Conservation (phyloP, 64 coral and sea anemone species). For the Catalaphyllia jardinei region DNA sequence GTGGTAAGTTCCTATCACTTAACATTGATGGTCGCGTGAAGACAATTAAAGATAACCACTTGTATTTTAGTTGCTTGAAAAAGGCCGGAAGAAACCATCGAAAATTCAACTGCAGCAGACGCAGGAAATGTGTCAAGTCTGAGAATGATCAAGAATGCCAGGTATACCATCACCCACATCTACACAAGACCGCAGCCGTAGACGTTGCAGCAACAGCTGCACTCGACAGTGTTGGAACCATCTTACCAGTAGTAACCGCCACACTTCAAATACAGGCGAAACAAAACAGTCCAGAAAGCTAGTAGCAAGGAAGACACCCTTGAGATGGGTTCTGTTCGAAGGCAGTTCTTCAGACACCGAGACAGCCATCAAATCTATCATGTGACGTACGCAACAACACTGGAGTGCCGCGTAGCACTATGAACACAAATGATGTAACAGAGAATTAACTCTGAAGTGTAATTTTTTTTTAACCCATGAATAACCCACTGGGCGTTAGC, state of each 20-base stretch:
- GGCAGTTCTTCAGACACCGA: neutral
- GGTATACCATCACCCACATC: constrained; percentile 22
- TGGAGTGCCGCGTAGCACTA: too few species aligned
- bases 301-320: constrained; percentile 51
- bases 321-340: constrained; percentile 69
- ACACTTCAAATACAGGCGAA: constrained; percentile 40
- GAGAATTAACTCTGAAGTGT: too few species aligned
- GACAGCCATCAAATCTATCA: neutral
- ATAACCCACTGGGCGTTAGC: too few species aligned
- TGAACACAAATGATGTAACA: too few species aligned
- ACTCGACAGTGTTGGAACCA: neutral
- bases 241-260: constrained; percentile 44
- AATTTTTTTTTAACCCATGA: too few species aligned
- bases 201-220: neutral
- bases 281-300: constrained; percentile 48
- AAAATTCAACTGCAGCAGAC: constrained; percentile 28
- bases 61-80: constrained; percentile 28
- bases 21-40: constrained; percentile 1
- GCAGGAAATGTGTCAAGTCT: neutral
- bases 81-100: constrained; percentile 34
- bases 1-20: neutral
- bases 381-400: neutral
- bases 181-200: neutral
- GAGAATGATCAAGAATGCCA: constrained; percentile 16
- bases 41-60: neutral